phyloP scores from a whole-genome alignment of 2,113 vertebrate species.

The Thamnaconus septentrionalis region DNA sequence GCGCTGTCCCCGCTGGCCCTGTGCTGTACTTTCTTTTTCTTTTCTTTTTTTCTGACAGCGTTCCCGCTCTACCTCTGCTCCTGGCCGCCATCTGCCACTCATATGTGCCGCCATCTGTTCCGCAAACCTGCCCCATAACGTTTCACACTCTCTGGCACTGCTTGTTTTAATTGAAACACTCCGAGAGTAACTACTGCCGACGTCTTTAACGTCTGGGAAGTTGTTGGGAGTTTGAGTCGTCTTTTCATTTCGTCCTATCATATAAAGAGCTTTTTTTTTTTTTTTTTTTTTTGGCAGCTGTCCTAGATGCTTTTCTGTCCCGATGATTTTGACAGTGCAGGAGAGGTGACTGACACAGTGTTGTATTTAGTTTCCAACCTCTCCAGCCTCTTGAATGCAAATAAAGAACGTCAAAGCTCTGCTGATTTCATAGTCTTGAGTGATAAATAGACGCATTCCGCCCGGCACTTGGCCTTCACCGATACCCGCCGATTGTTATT shows the following conservation, averaged over 20 bases:
- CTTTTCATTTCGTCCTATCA: neutral
- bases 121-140: slow-evolving; percentile 30
- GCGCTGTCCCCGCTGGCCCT: slow-evolving; percentile 2
- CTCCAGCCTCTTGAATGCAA: too few species aligned
- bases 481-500: too few species aligned
- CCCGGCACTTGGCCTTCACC: too few species aligned
- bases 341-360: too few species aligned
- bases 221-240: neutral
- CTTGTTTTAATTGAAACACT: slow-evolving; percentile 25
- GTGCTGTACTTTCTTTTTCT: neutral
- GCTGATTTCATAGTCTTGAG: too few species aligned
- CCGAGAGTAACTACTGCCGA: slow-evolving; percentile 5
- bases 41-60: slow-evolving; percentile 3
- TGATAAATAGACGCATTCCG: too few species aligned
- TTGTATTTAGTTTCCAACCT: too few species aligned
- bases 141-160: slow-evolving; percentile 3
- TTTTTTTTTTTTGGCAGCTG: neutral
- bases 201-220: slow-evolving; percentile 5
- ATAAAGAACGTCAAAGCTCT: too few species aligned
- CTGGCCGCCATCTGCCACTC: slow-evolving; percentile 53
- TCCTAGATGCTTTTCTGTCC: too few species aligned
- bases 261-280: neutral
- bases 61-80: slow-evolving; percentile 18
- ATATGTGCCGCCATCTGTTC: slow-evolving; percentile 57
- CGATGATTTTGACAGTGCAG: too few species aligned